Evolutionary conservation across 2,888 invertebrate species (phyloP).

Genomic region (Platycheirus albimanus): DNA sequence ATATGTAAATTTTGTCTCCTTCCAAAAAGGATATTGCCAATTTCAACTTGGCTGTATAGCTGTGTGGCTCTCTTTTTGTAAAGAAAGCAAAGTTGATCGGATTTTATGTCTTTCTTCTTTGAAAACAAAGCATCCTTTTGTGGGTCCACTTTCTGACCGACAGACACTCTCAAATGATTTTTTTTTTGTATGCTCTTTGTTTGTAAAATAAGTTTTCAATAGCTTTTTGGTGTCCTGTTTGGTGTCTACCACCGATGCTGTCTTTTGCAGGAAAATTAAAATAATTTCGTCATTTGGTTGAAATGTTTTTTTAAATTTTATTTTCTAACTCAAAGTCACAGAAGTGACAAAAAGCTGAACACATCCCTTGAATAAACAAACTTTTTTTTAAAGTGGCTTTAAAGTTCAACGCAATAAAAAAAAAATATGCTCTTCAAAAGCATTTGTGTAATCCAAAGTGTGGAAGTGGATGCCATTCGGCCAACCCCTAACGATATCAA

Average conservation of each 20-base stretch:
- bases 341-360: conserved; percentile 25
- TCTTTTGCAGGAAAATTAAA: conserved; percentile 24
- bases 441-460: too few species aligned
- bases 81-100: conserved; percentile 29
- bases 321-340: too few species aligned
- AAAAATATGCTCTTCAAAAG: background rate
- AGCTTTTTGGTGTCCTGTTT: conserved; percentile 17
- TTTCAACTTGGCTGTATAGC: too few species aligned
- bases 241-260: background rate
- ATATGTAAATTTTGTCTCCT: conserved; percentile 57
- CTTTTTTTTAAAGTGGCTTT: conserved; percentile 4
- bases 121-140: conserved; percentile 32
- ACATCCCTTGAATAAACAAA: conserved; percentile 29
- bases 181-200: too few species aligned
- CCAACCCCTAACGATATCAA: background rate
- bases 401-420: background rate
- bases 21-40: conserved; percentile 58
- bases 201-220: conserved; percentile 46
- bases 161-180: too few species aligned
- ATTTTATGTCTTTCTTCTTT: conserved; percentile 5
- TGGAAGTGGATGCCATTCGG: background rate
- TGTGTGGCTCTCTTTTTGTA: conserved; percentile 24
- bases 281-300: too few species aligned
- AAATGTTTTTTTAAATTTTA: too few species aligned
- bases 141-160: conserved; percentile 17